phyloP scores from a whole-genome alignment of 2,888 invertebrate species.

The Hydrotaea cyrtoneurina region DNA sequence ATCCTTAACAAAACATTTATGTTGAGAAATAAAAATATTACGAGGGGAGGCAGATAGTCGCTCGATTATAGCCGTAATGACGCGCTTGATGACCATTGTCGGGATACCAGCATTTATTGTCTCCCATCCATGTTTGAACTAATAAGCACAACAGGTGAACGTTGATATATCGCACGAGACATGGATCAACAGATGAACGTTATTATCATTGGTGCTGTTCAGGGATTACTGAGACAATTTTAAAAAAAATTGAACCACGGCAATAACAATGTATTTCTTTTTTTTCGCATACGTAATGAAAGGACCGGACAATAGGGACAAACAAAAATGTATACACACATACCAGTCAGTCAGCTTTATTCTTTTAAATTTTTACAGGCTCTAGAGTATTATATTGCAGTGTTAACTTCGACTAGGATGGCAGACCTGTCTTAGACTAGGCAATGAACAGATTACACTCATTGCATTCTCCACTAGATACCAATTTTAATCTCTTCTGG shows the following conservation, averaged over 20 bases:
- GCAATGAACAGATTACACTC: too few relatives aligned
- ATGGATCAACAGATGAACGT: conserved; percentile 12
- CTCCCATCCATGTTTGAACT: not conserved
- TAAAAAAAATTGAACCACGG: not conserved
- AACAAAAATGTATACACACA: too few relatives aligned
- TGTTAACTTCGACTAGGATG: too few relatives aligned
- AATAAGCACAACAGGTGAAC: not conserved
- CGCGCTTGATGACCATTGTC: not conserved
- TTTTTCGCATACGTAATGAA: too few relatives aligned
- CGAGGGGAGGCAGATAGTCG: not conserved
- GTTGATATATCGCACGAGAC: not conserved
- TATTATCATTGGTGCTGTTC: not conserved
- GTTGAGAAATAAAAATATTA: not conserved
- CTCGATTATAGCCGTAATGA: too few relatives aligned
- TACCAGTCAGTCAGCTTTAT: too few relatives aligned
- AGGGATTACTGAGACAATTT: conserved; percentile 14
- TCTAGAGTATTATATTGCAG: too few relatives aligned
- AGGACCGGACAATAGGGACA: too few relatives aligned
- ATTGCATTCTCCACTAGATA: too few relatives aligned
- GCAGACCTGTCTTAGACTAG: too few relatives aligned
- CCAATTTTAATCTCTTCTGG: too few relatives aligned
- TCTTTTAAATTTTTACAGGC: too few relatives aligned
- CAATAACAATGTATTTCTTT: not conserved
- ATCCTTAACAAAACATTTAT: conserved; percentile 31
- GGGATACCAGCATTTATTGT: not conserved